Conservation (phyloP, 2,797 vertebrate species). For the Danio albolineatus region DNA sequence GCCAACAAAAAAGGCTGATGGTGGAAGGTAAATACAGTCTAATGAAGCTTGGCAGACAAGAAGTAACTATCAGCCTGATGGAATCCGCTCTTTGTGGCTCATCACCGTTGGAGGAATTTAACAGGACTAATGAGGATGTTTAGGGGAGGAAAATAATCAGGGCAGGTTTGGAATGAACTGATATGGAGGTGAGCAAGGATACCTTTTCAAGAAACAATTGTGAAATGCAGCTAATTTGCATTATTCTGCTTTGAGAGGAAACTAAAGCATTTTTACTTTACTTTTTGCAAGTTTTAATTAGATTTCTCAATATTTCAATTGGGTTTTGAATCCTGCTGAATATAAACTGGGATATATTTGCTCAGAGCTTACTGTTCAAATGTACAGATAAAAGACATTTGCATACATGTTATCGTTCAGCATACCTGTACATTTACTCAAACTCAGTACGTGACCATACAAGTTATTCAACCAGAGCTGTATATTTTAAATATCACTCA, state of each 20-base stretch:
- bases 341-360: constrained; percentile 19
- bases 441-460: not conserved
- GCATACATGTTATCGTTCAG: constrained; percentile 10
- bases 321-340: not conserved
- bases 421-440: not conserved
- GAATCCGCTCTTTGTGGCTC: constrained; percentile 36
- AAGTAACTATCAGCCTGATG: constrained; percentile 65
- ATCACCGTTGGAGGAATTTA: constrained; percentile 21
- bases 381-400: not conserved
- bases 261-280: not conserved
- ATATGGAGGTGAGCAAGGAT: not conserved
- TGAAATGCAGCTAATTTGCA: not conserved
- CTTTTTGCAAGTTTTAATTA: not conserved
- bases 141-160: constrained; percentile 25
- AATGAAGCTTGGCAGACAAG: constrained; percentile 68
- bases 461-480: not conserved
- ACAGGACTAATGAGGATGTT: constrained; percentile 36
- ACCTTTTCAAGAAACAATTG: not conserved
- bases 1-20: constrained; percentile 69
- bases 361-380: constrained; percentile 25
- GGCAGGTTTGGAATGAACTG: not conserved
- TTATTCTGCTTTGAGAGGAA: not conserved
- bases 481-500: not conserved
- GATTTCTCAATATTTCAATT: constrained; percentile 1
- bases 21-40: constrained; percentile 71